Conservation (phyloP, 2,888 invertebrate genomes). For the Heliconius hortense region DNA sequence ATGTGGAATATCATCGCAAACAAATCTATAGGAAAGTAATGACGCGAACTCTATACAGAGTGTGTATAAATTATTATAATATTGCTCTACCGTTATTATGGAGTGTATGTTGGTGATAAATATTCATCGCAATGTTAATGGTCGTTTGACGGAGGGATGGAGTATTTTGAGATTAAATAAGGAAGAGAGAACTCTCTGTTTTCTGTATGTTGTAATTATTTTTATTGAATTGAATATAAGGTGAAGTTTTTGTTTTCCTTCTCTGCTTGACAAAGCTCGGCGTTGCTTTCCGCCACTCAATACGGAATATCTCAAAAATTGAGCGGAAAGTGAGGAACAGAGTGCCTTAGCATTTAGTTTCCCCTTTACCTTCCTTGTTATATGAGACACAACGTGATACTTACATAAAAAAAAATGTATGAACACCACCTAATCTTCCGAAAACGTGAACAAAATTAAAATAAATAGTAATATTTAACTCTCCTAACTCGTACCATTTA, state of each 20-base stretch:
- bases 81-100: slow-evolving; percentile 60
- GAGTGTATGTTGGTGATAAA: slow-evolving; percentile 57
- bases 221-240: background rate
- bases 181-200: background rate
- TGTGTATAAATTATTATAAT: slow-evolving; percentile 54
- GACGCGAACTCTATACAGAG: slow-evolving; percentile 62
- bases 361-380: no score
- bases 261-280: no score
- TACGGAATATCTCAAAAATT: no score
- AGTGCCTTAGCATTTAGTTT: no score
- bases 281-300: no score
- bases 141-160: slow-evolving; percentile 50
- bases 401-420: background rate
- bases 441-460: background rate
- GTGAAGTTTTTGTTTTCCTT: no score
- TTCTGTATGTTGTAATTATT: background rate
- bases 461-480: slow-evolving; percentile 8
- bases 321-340: no score
- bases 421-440: background rate
- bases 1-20: slow-evolving; percentile 47
- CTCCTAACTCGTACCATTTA: slow-evolving; percentile 27
- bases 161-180: slow-evolving; percentile 5
- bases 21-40: slow-evolving; percentile 67
- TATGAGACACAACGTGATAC: background rate
- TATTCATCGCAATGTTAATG: slow-evolving; percentile 63